These are phyloP conservation scores for Pandemis heparana DNA, from an alignment of 2,888 invertebrate genomes.

Conservation along the genomic window DNA sequence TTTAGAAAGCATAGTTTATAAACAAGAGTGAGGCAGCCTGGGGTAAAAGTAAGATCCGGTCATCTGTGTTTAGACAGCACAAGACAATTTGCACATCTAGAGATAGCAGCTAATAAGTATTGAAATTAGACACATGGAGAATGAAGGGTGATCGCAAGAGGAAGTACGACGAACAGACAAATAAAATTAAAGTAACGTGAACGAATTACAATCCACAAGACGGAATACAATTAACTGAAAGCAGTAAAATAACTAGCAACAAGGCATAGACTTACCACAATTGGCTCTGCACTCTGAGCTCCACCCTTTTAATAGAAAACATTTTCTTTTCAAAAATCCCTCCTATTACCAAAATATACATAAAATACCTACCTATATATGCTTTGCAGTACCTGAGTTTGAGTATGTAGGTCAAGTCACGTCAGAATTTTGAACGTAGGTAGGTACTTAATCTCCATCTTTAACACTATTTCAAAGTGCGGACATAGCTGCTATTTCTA, in stretches of 20 bases:
- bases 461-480: slow-evolving; percentile 7
- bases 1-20: not conserved
- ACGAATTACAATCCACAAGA: slow-evolving; percentile 49
- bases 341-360: slow-evolving; percentile 33
- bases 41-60: slow-evolving; percentile 47
- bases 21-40: slow-evolving; percentile 17
- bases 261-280: slow-evolving; percentile 93
- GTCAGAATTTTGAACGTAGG: not conserved
- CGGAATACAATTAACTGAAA: slow-evolving; percentile 50
- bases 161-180: slow-evolving; percentile 30
- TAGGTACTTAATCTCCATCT: not conserved
- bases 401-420: not conserved
- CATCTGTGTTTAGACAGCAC: slow-evolving; percentile 53
- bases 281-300: slow-evolving; percentile 96
- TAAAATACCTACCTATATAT: not conserved
- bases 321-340: slow-evolving; percentile 49
- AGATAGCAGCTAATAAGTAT: slow-evolving; percentile 80
- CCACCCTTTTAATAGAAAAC: slow-evolving; percentile 88
- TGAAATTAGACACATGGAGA: slow-evolving; percentile 29
- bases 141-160: slow-evolving; percentile 20
- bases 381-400: not conserved
- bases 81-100: slow-evolving; percentile 79
- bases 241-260: slow-evolving; percentile 59
- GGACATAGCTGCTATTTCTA: slow-evolving; percentile 71
- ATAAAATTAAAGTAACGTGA: slow-evolving; percentile 51